Evolutionary conservation across 2,888 invertebrate species (phyloP), one percentile per base, ranked within the genome.

Genomic region (Nomada lathburiana): DNA sequence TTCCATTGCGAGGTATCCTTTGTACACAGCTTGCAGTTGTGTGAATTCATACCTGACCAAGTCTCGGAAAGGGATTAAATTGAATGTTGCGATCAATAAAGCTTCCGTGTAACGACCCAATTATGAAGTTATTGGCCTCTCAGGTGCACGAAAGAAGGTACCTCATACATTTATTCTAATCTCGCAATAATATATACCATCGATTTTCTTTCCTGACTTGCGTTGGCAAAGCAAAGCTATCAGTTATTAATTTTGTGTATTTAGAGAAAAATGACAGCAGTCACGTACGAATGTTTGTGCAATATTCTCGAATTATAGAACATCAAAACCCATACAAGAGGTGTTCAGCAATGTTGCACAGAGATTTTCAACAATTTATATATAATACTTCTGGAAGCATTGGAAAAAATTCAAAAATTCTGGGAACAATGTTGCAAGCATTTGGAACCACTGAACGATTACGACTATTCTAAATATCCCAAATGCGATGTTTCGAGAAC

Each of bases 81-180:
- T 80, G 76, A 86, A 87, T 87, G 64, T 67, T 62, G 63, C 76
- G 87, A 87, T 86, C 87, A 60, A 87, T 88, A 79, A 79, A 78
- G 64, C 74, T 68, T 79, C 78, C 79, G 71, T 23, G 79, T 85
- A 87, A 87, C 79, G 88, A 85, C 79, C 88, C 76, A 88, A 88
- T 87, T 87, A 88, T 79, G 70, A 83, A 88, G 75, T 88, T 87
- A 86, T 86, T 77, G 79, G 60, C 69, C 62, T 52, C 36, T 63
- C 47, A 50, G 67, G 74, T 29, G 76, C 55, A 53, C 36, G 29
- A 55, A 68, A 57, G 55, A 64, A 67, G 42, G 13, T 47, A 42
- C 36, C 53, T 20, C 53, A 53, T 53, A 53, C 13, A 36, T 68
- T 53, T 36, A 62, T 18, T 23, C 20, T 18, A 36, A 36, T 62